Conservation (phyloP, 2,888 invertebrate species). For the Idaea aversata region DNA sequence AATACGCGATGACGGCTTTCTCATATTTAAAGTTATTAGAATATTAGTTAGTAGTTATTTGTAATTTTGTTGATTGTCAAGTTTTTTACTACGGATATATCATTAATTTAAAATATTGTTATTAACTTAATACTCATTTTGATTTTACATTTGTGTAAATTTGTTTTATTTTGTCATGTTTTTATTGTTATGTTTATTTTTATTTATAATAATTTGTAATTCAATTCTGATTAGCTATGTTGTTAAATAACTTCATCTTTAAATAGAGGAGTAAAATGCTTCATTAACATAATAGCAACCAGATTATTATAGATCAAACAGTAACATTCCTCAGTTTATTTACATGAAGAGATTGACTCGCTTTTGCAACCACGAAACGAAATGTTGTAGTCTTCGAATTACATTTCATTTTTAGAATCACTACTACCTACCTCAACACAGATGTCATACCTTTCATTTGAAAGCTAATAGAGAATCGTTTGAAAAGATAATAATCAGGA, state of each 20-base stretch:
- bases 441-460: background rate
- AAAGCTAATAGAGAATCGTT: background rate
- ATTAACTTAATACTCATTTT: too few relatives aligned
- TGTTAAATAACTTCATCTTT: background rate
- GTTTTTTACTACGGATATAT: too few relatives aligned
- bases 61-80: too few relatives aligned
- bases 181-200: too few relatives aligned
- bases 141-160: too few relatives aligned
- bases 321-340: background rate
- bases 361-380: background rate
- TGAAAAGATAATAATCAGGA: background rate
- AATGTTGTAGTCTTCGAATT: background rate
- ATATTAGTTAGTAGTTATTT: too few relatives aligned
- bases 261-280: background rate
- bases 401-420: background rate
- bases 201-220: too few relatives aligned
- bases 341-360: background rate
- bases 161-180: too few relatives aligned
- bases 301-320: background rate
- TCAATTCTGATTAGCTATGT: background rate
- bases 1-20: too few relatives aligned
- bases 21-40: too few relatives aligned
- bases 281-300: background rate
- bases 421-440: background rate
- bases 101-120: too few relatives aligned